Evolutionary conservation across 53 echinoderm and acorn worm genomes (phyloP).

Genomic region (Hippasteria phrygiana): DNA sequence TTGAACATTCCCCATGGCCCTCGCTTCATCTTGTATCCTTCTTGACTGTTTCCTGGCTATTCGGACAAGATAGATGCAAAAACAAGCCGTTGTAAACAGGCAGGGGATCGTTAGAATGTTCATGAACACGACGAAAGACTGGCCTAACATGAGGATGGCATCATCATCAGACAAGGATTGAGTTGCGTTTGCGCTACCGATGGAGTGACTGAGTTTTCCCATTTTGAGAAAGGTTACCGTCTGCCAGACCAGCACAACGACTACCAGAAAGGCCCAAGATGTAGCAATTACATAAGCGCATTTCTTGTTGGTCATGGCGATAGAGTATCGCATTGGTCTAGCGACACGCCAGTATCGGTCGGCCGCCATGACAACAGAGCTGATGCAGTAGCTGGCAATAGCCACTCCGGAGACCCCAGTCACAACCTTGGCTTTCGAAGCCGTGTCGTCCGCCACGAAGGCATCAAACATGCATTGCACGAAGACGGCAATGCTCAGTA

Average conservation of each 20-base stretch:
- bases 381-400: conserved; percentile 2
- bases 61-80: background rate
- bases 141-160: background rate
- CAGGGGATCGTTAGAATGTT: conserved; percentile 5
- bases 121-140: conserved; percentile 4
- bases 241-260: background rate
- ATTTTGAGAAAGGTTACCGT: background rate
- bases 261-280: background rate
- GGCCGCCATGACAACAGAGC: background rate
- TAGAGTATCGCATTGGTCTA: background rate
- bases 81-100: background rate
- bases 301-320: background rate
- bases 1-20: background rate
- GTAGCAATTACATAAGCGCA: background rate
- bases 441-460: background rate
- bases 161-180: background rate
- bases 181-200: background rate
- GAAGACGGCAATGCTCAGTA: background rate
- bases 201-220: background rate
- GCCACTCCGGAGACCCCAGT: background rate
- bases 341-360: conserved; percentile 18
- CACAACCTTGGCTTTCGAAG: background rate
- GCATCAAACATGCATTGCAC: background rate
- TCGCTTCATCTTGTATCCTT: conserved; percentile 10
- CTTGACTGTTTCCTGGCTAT: conserved; percentile 6